Evolutionary conservation across 2,888 invertebrate genomes (phyloP).

Genomic region (Yponomeuta evonymella): DNA sequence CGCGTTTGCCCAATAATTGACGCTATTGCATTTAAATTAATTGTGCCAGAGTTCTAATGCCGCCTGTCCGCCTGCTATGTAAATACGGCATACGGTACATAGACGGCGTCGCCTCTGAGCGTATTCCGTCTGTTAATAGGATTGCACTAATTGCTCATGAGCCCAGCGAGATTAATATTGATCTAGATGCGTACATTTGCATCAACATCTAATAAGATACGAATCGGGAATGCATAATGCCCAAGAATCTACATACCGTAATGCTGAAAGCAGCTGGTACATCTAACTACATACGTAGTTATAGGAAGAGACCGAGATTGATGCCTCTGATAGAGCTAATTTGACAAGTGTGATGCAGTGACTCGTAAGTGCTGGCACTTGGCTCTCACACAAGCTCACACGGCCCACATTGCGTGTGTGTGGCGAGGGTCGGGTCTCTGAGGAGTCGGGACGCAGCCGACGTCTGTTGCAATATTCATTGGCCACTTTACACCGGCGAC

Average conservation of each 20-base stretch:
- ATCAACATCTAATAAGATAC: constrained; percentile 7
- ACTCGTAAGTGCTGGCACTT: constrained; percentile 17
- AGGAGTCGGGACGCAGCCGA: constrained; percentile 40
- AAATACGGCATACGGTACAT: constrained; percentile 32
- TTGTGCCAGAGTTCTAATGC: constrained; percentile 58
- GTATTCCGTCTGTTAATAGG: constrained; percentile 43
- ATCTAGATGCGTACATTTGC: constrained; percentile 7
- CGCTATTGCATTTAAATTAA: constrained; percentile 70
- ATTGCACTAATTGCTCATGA: constrained; percentile 59
- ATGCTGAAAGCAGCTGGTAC: neutral
- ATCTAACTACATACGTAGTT: neutral
- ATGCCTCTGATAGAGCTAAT: constrained; percentile 17
- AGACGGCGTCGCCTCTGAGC: neutral
- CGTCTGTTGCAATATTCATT: constrained; percentile 64
- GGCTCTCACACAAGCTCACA: neutral
- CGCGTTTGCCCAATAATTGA: constrained; percentile 56
- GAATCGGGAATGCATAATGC: neutral
- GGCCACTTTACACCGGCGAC: constrained; percentile 49
- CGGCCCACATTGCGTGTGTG: neutral
- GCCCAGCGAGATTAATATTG: constrained; percentile 45
- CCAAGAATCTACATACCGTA: neutral
- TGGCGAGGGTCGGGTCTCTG: constrained; percentile 17
- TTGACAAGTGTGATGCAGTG: constrained; percentile 18
- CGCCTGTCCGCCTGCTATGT: constrained; percentile 38
- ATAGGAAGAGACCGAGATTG: constrained; percentile 12